A percentile compares a stretch with the other conserved stretches of the same genome.
Conservation (phyloP, 2,888 invertebrate genomes). For the Hydrotaea cyrtoneurina region DNA sequence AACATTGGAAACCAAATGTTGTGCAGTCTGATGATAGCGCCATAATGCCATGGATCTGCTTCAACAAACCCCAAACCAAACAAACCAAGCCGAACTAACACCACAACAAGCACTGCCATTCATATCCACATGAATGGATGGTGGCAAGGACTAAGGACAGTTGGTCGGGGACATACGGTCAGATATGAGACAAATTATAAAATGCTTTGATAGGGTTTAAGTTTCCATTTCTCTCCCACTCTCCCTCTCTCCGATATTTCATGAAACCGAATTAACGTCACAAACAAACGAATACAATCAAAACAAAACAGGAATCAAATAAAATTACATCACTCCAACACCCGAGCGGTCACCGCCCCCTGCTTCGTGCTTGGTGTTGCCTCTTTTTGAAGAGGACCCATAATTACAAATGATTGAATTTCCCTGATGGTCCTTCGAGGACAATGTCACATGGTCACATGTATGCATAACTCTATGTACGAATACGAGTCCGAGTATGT, state of each 20-base stretch:
- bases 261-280: constrained; percentile 46
- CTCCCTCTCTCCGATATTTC: background rate
- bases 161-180: background rate
- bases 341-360: background rate
- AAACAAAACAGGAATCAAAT: constrained; percentile 36
- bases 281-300: constrained; percentile 10
- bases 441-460: background rate
- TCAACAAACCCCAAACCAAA: background rate
- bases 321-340: constrained; percentile 16
- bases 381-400: background rate
- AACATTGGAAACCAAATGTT: constrained; percentile 2
- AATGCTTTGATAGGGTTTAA: constrained; percentile 5
- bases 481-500: background rate
- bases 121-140: background rate
- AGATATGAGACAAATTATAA: constrained; percentile 42
- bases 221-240: background rate
- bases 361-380: background rate
- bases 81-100: background rate
- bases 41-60: background rate
- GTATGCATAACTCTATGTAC: background rate
- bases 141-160: background rate
- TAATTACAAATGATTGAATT: constrained; percentile 54
- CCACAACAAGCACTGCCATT: background rate
- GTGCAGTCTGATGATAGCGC: background rate
- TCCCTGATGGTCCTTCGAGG: constrained; percentile 28